Conservation (phyloP, 2,888 invertebrate genomes). For the Argyresthia albistria region DNA sequence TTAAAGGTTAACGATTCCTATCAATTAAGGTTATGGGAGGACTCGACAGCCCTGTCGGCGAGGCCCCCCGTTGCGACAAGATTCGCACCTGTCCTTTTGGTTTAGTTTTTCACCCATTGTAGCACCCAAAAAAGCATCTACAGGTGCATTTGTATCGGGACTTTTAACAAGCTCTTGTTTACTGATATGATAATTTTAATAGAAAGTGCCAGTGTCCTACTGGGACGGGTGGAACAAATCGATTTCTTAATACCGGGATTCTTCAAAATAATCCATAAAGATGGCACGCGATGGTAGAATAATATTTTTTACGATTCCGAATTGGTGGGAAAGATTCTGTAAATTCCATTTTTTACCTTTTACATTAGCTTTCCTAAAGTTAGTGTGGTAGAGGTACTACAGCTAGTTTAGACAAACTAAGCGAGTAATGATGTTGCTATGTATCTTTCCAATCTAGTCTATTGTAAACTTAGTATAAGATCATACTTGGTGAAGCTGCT, state of each 20-base stretch:
- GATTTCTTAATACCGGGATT: slow-evolving; percentile 33
- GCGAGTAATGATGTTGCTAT: no score
- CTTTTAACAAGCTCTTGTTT: slow-evolving; percentile 24
- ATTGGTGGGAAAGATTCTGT: background rate
- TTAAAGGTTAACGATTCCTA: slow-evolving; percentile 71
- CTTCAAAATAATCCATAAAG: slow-evolving; percentile 43
- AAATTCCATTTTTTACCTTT: no score
- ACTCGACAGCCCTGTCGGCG: slow-evolving; percentile 40
- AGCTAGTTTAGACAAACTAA: no score
- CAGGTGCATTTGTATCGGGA: slow-evolving; percentile 4
- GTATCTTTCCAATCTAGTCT: no score
- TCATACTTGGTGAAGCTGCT: no score
- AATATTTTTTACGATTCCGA: slow-evolving; percentile 15
- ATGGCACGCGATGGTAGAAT: slow-evolving; percentile 23
- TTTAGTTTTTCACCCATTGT: slow-evolving; percentile 49
- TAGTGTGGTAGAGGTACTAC: no score
- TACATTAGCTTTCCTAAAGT: no score
- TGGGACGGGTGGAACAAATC: slow-evolving; percentile 64
- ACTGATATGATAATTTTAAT: slow-evolving; percentile 63
- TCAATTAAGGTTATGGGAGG: slow-evolving; percentile 70
- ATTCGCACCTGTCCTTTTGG: slow-evolving; percentile 61
- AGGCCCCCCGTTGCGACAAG: slow-evolving; percentile 62
- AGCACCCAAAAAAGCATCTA: slow-evolving; percentile 27
- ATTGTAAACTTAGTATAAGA: no score
- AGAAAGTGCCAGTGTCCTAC: slow-evolving; percentile 62